A percentile compares a stretch with the other conserved stretches of the same genome.
Conservation (phyloP, 2,113 vertebrate genomes). For the Pseudolaguvia tuberculata region DNA sequence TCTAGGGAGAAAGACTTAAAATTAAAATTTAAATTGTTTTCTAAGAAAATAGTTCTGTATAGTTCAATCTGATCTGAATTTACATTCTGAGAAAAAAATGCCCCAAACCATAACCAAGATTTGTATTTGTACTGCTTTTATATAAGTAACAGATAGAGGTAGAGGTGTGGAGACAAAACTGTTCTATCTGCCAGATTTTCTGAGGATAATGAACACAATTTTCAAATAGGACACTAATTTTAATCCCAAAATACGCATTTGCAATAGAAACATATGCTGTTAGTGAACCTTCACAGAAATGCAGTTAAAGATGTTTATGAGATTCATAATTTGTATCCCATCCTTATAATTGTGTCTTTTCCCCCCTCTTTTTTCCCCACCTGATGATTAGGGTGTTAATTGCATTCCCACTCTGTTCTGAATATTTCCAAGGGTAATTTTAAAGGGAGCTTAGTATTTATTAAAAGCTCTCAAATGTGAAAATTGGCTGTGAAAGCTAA, state of each 20-base stretch:
- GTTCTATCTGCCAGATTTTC: background rate
- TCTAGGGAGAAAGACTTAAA: too few species aligned
- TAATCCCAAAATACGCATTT: constrained; percentile 3
- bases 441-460: constrained; percentile 34
- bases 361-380: background rate
- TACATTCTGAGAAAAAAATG: background rate
- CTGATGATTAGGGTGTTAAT: constrained; percentile 27
- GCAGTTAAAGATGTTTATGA: constrained; percentile 14
- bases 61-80: background rate
- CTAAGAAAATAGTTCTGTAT: too few species aligned
- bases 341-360: background rate
- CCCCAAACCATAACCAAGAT: background rate
- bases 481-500: constrained; percentile 48
- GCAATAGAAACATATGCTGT: background rate
- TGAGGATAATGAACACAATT: background rate
- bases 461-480: constrained; percentile 43
- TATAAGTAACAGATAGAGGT: background rate
- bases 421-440: constrained; percentile 42
- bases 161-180: background rate
- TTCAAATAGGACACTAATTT: background rate
- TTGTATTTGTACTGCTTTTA: background rate
- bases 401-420: constrained; percentile 9
- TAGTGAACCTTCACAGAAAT: constrained; percentile 9
- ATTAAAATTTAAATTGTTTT: too few species aligned
- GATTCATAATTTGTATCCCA: constrained; percentile 14